Evolutionary conservation across 2,888 invertebrate genomes (phyloP).

Genomic region (Mimachlamys varia): DNA sequence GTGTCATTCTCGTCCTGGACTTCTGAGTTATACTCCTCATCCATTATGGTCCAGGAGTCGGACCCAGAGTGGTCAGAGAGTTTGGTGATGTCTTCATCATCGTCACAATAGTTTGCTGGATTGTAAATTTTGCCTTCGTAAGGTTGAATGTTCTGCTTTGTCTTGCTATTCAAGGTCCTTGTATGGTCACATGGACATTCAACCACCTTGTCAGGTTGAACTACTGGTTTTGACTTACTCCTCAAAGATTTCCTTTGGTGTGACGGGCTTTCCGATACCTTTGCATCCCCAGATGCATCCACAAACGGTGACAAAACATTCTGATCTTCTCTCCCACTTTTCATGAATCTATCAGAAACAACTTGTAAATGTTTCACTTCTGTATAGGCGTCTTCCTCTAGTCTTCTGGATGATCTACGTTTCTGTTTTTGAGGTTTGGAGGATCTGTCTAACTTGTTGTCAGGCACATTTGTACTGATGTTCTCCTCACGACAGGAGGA

Average conservation of each 20-base stretch:
- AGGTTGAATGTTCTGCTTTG: not conserved
- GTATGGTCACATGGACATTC: not conserved
- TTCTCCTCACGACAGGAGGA: not conserved
- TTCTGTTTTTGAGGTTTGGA: not conserved
- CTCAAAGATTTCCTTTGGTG: not conserved
- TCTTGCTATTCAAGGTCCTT: not conserved
- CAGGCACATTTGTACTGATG: not conserved
- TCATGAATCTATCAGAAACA: not conserved
- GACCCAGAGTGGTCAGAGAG: not conserved
- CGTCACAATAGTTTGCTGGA: not conserved
- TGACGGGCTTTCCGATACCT: not conserved
- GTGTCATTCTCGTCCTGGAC: slow-evolving; percentile 24
- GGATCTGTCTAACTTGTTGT: not conserved
- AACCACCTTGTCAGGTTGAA: not conserved
- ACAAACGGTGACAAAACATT: not conserved
- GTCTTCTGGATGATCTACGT: not conserved
- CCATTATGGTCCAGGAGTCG: not conserved
- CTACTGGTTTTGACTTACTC: not conserved
- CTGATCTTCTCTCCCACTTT: not conserved
- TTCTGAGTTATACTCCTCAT: not conserved
- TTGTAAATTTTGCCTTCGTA: not conserved
- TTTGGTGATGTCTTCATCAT: not conserved
- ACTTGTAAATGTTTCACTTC: not conserved
- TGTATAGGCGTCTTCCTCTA: not conserved
- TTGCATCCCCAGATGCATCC: not conserved